Conservation (phyloP, 2,888 invertebrate genomes). For the Meteorus cinctellus region DNA sequence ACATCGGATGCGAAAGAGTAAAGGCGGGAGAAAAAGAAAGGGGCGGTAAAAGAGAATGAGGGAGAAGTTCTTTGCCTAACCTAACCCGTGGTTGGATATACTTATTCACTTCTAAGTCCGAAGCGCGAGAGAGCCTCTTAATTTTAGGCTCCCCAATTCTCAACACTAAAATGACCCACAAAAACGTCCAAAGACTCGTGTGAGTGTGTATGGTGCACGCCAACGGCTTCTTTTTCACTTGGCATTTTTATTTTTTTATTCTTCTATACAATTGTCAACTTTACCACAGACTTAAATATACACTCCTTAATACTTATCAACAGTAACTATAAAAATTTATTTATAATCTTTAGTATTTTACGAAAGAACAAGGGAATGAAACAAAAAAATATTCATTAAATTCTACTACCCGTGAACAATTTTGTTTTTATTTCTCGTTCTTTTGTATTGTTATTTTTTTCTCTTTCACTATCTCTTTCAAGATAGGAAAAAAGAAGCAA, state of each 20-base stretch:
- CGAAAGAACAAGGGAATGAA: neutral
- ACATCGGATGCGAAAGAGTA: constrained; percentile 14
- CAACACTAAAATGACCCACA: constrained; percentile 45
- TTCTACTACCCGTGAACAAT: neutral
- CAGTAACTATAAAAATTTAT: neutral
- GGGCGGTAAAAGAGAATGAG: constrained; percentile 14
- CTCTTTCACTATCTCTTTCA: neutral
- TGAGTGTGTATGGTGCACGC: constrained; percentile 19
- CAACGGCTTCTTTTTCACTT: constrained; percentile 19
- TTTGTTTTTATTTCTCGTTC: neutral
- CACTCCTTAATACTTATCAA: neutral
- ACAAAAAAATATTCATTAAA: neutral
- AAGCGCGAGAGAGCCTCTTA: constrained; percentile 32
- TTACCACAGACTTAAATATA: neutral
- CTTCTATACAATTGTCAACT: neutral
- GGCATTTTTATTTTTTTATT: neutral
- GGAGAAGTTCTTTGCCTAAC: constrained; percentile 27
- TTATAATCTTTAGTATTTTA: neutral
- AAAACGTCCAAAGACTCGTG: constrained; percentile 19
- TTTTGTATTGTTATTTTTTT: constrained; percentile 5
- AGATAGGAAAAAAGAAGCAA: constrained; percentile 9
- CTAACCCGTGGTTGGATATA: constrained; percentile 24
- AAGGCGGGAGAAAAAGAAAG: constrained; percentile 21
- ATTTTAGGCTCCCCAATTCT: constrained; percentile 44
- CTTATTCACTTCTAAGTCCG: constrained; percentile 37